These are phyloP conservation scores for Notothenia rossii DNA, from an alignment of 2,113 vertebrate species.

Conservation along the genomic window DNA sequence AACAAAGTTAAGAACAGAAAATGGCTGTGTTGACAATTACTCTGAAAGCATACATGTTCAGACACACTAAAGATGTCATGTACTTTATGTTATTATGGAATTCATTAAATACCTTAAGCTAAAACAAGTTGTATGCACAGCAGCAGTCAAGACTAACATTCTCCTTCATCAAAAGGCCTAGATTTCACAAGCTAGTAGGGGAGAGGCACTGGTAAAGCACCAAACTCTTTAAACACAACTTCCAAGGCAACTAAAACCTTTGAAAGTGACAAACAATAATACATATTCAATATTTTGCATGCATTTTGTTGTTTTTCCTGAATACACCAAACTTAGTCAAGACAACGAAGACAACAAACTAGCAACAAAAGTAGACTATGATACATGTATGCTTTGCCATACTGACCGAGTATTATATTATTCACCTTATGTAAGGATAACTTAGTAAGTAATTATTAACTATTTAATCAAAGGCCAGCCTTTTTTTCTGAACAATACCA, in stretches of 20 bases:
- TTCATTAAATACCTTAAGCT: not conserved
- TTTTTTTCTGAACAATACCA: slow-evolving; percentile 10
- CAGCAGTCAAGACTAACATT: slow-evolving; percentile 33
- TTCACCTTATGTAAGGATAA: slow-evolving; percentile 30
- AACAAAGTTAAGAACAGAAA: slow-evolving; percentile 9
- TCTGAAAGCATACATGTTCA: slow-evolving; percentile 4
- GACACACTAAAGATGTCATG: not conserved
- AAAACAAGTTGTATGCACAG: not conserved
- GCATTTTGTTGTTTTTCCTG: not conserved
- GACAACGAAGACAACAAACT: slow-evolving; percentile 5
- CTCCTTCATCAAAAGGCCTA: slow-evolving; percentile 18
- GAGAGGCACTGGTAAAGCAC: slow-evolving; percentile 9
- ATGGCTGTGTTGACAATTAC: not conserved
- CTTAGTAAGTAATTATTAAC: slow-evolving; percentile 49
- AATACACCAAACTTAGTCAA: not conserved
- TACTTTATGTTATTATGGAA: not conserved
- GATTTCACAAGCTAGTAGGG: slow-evolving; percentile 8
- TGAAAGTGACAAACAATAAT: slow-evolving; percentile 1
- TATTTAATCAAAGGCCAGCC: slow-evolving; percentile 39
- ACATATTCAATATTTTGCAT: not conserved
- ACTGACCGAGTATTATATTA: slow-evolving; percentile 12
- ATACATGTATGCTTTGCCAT: not conserved
- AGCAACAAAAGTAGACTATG: not conserved
- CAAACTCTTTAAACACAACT: slow-evolving; percentile 2
- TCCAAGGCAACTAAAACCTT: not conserved